phyloP scores from a whole-genome alignment of 2,797 vertebrate species.

The Scarus forsteni region DNA sequence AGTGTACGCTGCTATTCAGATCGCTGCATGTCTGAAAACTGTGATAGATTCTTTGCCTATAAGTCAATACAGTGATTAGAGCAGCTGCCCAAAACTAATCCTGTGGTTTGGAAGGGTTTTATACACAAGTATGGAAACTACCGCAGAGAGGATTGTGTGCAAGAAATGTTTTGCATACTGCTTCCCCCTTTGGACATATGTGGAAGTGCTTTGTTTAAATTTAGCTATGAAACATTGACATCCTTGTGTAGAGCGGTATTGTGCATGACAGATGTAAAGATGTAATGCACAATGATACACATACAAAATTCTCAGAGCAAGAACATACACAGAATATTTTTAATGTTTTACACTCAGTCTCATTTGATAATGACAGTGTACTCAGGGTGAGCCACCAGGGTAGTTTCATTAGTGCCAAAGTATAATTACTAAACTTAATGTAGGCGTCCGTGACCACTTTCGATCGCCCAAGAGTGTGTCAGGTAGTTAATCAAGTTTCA shows the following conservation, averaged over 20 bases:
- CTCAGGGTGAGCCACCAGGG: too few relatives aligned
- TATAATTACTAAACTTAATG: too few relatives aligned
- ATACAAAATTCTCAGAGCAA: too few relatives aligned
- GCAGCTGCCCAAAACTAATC: slow-evolving; percentile 14
- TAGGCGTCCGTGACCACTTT: too few relatives aligned
- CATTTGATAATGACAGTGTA: too few relatives aligned
- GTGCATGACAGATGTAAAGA: too few relatives aligned
- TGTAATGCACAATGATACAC: too few relatives aligned
- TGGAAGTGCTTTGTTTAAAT: neutral
- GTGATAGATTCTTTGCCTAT: slow-evolving; percentile 23
- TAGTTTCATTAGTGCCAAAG: too few relatives aligned
- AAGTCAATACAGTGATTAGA: slow-evolving; percentile 19
- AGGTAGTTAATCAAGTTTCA: too few relatives aligned
- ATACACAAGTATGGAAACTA: neutral
- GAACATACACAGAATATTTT: too few relatives aligned
- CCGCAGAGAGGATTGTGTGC: neutral
- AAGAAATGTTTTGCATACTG: neutral
- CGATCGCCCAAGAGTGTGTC: too few relatives aligned
- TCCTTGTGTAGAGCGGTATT: neutral
- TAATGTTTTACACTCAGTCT: too few relatives aligned
- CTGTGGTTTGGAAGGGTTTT: slow-evolving; percentile 5
- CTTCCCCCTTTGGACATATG: slow-evolving; percentile 16
- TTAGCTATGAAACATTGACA: slow-evolving; percentile 10
- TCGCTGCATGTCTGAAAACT: slow-evolving; percentile 25
- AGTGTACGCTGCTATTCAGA: slow-evolving; percentile 26